These are phyloP conservation scores for Caenorhabditis remanei DNA, from an alignment of 1,140 invertebrate genomes.

Conservation along the genomic window DNA sequence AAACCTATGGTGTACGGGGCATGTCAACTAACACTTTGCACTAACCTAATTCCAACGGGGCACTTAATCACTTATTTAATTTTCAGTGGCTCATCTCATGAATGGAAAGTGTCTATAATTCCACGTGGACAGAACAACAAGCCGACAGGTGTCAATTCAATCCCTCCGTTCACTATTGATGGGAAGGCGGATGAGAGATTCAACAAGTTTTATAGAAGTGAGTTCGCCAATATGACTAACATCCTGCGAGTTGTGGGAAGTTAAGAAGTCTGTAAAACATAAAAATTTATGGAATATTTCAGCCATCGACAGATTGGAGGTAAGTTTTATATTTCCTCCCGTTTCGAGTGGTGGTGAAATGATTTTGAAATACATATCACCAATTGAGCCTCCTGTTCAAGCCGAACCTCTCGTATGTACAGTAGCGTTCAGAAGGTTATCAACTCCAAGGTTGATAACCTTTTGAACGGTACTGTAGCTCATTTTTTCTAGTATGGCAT, in stretches of 20 bases:
- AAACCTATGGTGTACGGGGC: not conserved
- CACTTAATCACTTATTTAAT: not conserved
- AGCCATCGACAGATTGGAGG: constrained; percentile 39
- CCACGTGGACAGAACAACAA: constrained; percentile 34
- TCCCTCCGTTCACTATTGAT: constrained; percentile 19
- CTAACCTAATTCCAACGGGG: not conserved
- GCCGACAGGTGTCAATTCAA: not conserved
- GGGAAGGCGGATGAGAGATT: constrained; percentile 42
- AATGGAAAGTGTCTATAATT: constrained; percentile 46
- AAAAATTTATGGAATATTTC: not conserved
- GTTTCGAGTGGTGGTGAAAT: no score
- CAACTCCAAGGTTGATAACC: no score
- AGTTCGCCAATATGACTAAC: no score
- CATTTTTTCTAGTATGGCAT: no score
- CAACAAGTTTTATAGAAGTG: constrained; percentile 44
- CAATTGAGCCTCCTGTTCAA: no score
- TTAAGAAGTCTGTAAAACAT: not conserved
- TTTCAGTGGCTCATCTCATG: constrained; percentile 32
- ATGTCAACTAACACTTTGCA: not conserved
- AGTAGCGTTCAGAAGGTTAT: no score
- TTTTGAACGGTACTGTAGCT: no score
- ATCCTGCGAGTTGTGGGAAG: no score
- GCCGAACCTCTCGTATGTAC: no score
- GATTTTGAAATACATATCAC: no score
- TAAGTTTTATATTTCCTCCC: not conserved